Evolutionary conservation across 2,113 vertebrate genomes (phyloP).

Genomic region (Grantiella picta): DNA sequence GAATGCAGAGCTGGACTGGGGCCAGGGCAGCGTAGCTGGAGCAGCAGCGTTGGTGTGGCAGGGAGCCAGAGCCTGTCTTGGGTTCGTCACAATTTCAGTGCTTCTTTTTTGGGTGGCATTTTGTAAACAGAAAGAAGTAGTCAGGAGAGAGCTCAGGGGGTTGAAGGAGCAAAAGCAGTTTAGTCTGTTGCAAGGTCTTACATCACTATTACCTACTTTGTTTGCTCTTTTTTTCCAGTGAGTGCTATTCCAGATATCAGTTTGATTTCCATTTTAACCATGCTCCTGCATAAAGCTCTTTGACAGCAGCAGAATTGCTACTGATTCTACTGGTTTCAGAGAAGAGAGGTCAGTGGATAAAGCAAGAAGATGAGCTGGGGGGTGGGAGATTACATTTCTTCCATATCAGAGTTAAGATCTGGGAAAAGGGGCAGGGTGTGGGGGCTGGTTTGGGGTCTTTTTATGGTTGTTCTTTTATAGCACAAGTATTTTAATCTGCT

Average conservation of each 20-base stretch:
- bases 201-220: neutral
- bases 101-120: neutral
- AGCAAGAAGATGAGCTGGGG: accelerated
- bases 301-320: neutral
- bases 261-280: neutral
- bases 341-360: neutral
- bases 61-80: neutral
- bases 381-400: neutral
- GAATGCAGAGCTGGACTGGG: neutral
- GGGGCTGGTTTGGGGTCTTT: neutral
- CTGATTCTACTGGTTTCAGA: neutral
- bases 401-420: neutral
- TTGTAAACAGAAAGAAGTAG: neutral
- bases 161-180: neutral
- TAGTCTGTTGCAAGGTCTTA: neutral
- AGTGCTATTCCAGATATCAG: neutral
- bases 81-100: neutral
- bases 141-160: neutral
- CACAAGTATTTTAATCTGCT: neutral
- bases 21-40: neutral
- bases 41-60: neutral
- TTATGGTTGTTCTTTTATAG: neutral
- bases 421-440: neutral
- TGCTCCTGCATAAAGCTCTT: neutral
- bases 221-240: neutral